Base-by-base conservation (phyloP, 2,888 invertebrate species). In the Pomacea canaliculata region DNA sequence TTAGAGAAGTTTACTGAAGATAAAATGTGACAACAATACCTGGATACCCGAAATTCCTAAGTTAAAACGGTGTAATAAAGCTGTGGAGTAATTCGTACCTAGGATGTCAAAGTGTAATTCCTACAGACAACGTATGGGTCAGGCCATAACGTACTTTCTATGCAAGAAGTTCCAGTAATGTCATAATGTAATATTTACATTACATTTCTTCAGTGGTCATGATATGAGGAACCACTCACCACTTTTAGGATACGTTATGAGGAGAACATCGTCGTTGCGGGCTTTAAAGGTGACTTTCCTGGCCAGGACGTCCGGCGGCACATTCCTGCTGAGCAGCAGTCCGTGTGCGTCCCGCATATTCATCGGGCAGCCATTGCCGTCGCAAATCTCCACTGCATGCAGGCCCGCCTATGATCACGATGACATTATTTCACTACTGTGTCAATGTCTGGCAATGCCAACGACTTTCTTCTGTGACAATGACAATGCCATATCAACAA, bases 241-340 rank as follows among this genome's bases (percentile, higher is more conserved):
- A 59, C 71, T 73, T 37, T 79, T 79, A 12, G 79, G 79, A 27
- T 79, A 77, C n/a, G 72, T 79, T 48, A 74, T 76, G 3, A 79
- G 23, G 0, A 79, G 60, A 1, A 70, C 65, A 37, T 79, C 79
- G 49, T 75, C 75, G 12, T 70, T 18, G 19, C 79, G 74, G n/a
- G 79, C 79, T 66, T 63, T 59, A 51, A 75, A 77, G 56, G 71
- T 73, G 66, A 46, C 9, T 59, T 71, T 51, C 18, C 71, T 71
- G 60, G 71, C 68, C 23, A 79, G 65, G 56, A 79, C 68, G 48
- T 79, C 76, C 7, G 72, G 66, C 27, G 68, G n/a, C 16, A 79
- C 74, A 70, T 79, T 79, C 7, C 67, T 71, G 37, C 77, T 75
- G 65, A 77, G 62, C 60, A 72, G 71, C 10, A 70, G 71, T 7